Conservation (phyloP, 2,888 invertebrate genomes). For the Stratiomys singularior region DNA sequence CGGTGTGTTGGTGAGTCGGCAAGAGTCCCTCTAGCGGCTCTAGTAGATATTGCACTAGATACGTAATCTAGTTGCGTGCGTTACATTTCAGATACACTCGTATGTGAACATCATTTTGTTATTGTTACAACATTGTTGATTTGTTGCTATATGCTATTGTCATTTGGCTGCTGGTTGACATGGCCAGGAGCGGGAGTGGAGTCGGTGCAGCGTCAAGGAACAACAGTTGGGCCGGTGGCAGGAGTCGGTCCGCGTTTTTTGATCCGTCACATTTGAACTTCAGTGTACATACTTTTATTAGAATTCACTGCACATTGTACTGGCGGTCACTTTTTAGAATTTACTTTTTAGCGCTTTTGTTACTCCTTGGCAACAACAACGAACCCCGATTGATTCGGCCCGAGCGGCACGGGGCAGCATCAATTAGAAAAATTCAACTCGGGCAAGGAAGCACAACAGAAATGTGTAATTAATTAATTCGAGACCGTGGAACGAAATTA, state of each 20-base stretch:
- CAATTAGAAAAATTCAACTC: not conserved
- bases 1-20: constrained; percentile 1
- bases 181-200: not conserved
- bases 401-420: not conserved
- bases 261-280: not conserved
- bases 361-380: too few species aligned
- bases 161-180: constrained; percentile 4
- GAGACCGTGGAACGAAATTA: not conserved
- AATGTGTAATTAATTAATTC: not conserved
- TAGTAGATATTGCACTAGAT: constrained; percentile 24
- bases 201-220: not conserved
- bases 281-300: not conserved
- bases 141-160: constrained; percentile 5
- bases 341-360: not conserved
- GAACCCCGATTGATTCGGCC: too few species aligned
- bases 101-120: constrained; percentile 28
- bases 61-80: constrained; percentile 43
- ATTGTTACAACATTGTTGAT: constrained; percentile 9
- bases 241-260: constrained; percentile 5
- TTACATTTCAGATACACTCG: constrained; percentile 10
- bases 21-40: constrained; percentile 23
- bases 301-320: constrained; percentile 14
- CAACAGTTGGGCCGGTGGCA: not conserved
- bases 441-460: not conserved
- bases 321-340: constrained; percentile 9